Evolutionary conservation across 1,140 invertebrate genomes (phyloP), one percentile per base, ranked within the genome.

Genomic region (Thalassaphorura encarpata): DNA sequence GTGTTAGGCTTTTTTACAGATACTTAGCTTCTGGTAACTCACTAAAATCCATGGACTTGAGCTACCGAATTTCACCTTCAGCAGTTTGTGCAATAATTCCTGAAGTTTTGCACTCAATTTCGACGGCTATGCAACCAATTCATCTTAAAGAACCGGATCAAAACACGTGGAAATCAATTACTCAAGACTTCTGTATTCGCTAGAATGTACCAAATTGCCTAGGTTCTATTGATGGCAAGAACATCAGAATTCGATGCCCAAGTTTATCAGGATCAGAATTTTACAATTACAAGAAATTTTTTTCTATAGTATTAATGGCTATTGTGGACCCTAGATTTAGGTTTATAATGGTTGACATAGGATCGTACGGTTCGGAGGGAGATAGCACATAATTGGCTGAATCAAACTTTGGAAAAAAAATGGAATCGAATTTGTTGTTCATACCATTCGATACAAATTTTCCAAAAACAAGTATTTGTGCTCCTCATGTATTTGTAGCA

Each of bases 261-360:
- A 11, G 52, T 15, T 26, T 56, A 42, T 61, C 54, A 54, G 72
- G 71, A 21, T 71, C 69, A n/a, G 29, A 53, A 23, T 75, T 67
- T 64, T 74, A 67, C 57, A 73, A 74, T 63, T 76, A 75, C 64
- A 75, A 75, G 39, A 48, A 26, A 4, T 62, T 52, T 42, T 57
- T 61, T 49, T 64, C 58, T 29, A 66, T 68, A 8, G 63, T 72
- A 11, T 48, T 70, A n/a, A 26, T 69, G 40, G 67, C 59, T 39
- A 47, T 62, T 3, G 62, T 48, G 46, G 66, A 66, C 65, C 51
- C 67, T 16, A 56, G 61, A 21, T 64, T 68, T 39, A 64, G 54
- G 53, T 64, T 69, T 58, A 51, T 61, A 18, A 36, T 60, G 5
- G 51, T 70, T 36, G 64, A 69, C 31, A 56, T 71, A 16, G 68